A percentile compares a stretch with the other conserved stretches of the same genome.
These are phyloP conservation scores for Amorpha juglandis DNA, from an alignment of 2,888 invertebrate genomes.

Conservation along the genomic window DNA sequence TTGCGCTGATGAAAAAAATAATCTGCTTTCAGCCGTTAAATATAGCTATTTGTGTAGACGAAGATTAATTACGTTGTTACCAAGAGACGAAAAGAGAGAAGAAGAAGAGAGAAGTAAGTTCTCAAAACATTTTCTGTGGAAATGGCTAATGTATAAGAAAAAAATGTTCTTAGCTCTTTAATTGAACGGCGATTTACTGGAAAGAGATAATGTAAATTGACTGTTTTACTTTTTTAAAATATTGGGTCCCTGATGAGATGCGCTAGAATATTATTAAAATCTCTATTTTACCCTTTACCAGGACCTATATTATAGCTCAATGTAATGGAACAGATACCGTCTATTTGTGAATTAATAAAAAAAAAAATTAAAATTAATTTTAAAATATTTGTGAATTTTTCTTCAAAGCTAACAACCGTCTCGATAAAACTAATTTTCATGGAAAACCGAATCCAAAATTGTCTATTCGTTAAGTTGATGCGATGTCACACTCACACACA, in stretches of 20 bases:
- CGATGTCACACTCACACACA: no score
- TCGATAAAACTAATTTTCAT: no score
- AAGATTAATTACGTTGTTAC: constrained; percentile 14
- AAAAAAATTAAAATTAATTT: no score
- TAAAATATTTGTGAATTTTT: no score
- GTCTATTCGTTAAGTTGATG: no score
- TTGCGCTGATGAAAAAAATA: constrained; percentile 8
- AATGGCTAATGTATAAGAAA: not conserved
- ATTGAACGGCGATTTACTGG: not conserved
- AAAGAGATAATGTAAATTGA: not conserved
- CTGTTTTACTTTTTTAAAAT: not conserved
- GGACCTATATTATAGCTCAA: not conserved
- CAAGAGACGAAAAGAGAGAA: no score
- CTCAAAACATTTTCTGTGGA: not conserved
- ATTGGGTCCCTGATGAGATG: not conserved
- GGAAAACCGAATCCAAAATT: no score
- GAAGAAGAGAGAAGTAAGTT: constrained; percentile 3
- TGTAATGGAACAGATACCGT: no score
- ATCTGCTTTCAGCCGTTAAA: constrained; percentile 15
- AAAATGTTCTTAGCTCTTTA: not conserved
- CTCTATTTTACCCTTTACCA: not conserved
- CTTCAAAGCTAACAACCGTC: no score
- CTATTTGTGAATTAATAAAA: no score
- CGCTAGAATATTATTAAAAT: not conserved
- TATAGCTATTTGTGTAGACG: constrained; percentile 17